Percentiles rank a stretch among this genome's conserved stretches.
These are phyloP conservation scores for Melanocharis versteri DNA, from an alignment of 2,113 vertebrate species.

Conservation along the genomic window DNA sequence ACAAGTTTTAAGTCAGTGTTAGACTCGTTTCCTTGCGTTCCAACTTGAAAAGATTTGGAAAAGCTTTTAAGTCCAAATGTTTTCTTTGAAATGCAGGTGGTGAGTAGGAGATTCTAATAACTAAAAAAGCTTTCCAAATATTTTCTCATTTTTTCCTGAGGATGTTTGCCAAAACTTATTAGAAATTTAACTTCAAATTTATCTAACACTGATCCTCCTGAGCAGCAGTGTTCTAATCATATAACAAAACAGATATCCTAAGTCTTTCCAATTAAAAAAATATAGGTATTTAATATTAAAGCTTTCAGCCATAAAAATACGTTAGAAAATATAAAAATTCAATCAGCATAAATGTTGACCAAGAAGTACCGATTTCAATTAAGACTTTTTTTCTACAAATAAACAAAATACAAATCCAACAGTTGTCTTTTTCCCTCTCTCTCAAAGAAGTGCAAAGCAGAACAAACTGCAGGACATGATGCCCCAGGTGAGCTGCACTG, in stretches of 20 bases:
- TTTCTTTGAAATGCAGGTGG: not conserved
- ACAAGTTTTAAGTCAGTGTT: not conserved
- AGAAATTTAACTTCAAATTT: not conserved
- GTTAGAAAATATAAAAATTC: not conserved
- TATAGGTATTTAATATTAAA: not conserved
- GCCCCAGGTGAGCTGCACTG: not conserved
- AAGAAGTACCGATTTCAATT: not conserved
- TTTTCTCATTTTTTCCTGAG: not conserved
- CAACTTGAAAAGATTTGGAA: not conserved
- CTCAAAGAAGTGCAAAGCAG: not conserved
- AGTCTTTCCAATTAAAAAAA: not conserved
- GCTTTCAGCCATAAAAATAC: not conserved
- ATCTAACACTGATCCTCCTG: not conserved
- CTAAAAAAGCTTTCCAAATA: not conserved
- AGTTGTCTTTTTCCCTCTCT: not conserved
- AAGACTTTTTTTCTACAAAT: not conserved
- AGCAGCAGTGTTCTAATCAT: not conserved
- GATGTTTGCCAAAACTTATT: not conserved
- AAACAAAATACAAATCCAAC: not conserved
- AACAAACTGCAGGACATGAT: not conserved
- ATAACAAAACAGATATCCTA: not conserved
- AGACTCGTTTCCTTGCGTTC: not conserved
- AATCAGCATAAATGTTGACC: not conserved
- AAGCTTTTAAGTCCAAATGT: constrained; percentile 5
- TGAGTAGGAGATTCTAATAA: not conserved